Percentiles rank a stretch among this genome's conserved stretches.
Conservation (phyloP, 1,140 invertebrate genomes). For the Geopemphigus sp. region DNA sequence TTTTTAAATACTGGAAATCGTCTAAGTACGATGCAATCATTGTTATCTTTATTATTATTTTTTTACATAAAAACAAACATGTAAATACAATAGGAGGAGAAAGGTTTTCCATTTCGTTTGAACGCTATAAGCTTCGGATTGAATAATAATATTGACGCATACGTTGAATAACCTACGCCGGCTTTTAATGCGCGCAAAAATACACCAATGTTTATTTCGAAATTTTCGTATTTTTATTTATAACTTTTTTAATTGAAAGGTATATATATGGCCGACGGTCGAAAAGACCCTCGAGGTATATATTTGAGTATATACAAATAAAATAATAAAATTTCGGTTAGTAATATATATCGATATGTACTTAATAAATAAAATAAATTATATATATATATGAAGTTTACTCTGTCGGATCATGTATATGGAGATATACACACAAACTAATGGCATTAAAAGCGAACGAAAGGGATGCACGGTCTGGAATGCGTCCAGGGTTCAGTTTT, state of each 20-base stretch:
- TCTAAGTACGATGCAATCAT: neutral
- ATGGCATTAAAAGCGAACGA: constrained; percentile 12
- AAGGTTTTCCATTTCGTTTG: constrained; percentile 11
- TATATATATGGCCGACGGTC: neutral
- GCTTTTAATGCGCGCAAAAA: neutral
- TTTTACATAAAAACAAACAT: no score
- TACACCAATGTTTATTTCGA: neutral
- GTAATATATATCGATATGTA: neutral
- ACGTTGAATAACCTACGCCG: neutral
- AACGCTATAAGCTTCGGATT: neutral
- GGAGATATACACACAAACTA: constrained; percentile 8
- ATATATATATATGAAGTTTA: neutral
- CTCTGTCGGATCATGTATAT: neutral
- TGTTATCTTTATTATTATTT: no score
- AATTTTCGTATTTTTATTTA: neutral
- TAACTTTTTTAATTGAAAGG: neutral
- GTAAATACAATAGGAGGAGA: neutral
- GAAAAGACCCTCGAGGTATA: neutral
- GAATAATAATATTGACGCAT: neutral
- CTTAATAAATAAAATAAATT: constrained; percentile 7
- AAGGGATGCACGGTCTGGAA: constrained; percentile 10
- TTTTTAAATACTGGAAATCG: constrained; percentile 4
- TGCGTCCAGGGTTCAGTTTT: constrained; percentile 22
- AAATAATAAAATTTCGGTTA: neutral
- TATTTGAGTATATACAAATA: neutral